These are phyloP conservation scores for Kuschelorhynchus macadamiae DNA, from an alignment of 2,888 invertebrate species.

Conservation along the genomic window DNA sequence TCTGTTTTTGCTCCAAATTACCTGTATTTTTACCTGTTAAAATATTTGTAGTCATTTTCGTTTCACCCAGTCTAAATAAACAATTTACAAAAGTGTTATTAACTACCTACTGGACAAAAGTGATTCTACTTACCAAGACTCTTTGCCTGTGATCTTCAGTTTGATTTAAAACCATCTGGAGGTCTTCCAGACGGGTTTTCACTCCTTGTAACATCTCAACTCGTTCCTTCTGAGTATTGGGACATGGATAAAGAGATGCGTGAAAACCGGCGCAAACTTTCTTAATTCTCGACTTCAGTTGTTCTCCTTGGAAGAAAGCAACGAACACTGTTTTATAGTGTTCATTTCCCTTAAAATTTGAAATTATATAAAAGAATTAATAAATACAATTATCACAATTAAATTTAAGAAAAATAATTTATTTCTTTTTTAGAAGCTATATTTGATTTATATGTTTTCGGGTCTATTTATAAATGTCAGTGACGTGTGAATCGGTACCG, in stretches of 20 bases:
- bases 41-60: too few relatives aligned
- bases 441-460: too few relatives aligned
- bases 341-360: slow-evolving; percentile 79
- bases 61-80: too few relatives aligned
- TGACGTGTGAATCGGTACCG: too few relatives aligned
- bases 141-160: slow-evolving; percentile 90
- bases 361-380: too few relatives aligned
- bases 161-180: slow-evolving; percentile 86
- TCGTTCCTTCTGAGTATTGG: slow-evolving; percentile 86
- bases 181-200: slow-evolving; percentile 89
- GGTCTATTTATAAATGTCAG: too few relatives aligned
- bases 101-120: too few relatives aligned
- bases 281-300: slow-evolving; percentile 89
- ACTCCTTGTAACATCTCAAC: slow-evolving; percentile 93
- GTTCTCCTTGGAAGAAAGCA: slow-evolving; percentile 92
- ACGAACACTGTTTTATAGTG: slow-evolving; percentile 93
- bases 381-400: not conserved
- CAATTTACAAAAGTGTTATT: too few relatives aligned
- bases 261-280: slow-evolving; percentile 96
- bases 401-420: too few relatives aligned
- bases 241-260: slow-evolving; percentile 93
- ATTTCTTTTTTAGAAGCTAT: too few relatives aligned
- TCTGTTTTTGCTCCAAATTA: too few relatives aligned
- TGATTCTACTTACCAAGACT: slow-evolving; percentile 78
- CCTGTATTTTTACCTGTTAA: too few relatives aligned